Conservation (phyloP, 1,140 invertebrate species). For the Lepidurus arcticus region DNA sequence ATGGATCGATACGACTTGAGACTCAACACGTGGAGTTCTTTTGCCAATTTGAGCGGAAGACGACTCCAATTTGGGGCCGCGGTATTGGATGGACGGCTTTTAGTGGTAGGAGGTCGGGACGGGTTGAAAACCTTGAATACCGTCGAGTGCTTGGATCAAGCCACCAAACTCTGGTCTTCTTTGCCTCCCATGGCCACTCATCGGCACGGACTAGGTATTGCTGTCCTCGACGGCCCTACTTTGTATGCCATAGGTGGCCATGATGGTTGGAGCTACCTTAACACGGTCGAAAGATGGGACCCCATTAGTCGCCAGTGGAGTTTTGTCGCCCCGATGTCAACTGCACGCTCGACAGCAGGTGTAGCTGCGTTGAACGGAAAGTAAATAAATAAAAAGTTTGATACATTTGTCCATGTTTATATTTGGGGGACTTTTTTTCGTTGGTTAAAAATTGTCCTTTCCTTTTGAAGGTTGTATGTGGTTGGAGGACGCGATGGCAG, state of each 20-base stretch:
- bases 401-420: neutral
- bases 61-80: slow-evolving; percentile 85
- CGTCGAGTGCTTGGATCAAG: slow-evolving; percentile 31
- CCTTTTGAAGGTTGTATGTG: slow-evolving; percentile 65
- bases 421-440: neutral
- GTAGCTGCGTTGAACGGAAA: slow-evolving; percentile 78
- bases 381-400: slow-evolving; percentile 43
- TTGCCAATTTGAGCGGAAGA: slow-evolving; percentile 72
- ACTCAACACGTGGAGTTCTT: slow-evolving; percentile 70
- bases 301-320: slow-evolving; percentile 76
- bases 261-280: slow-evolving; percentile 89
- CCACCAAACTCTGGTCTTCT: slow-evolving; percentile 62
- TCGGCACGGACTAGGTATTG: slow-evolving; percentile 79
- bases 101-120: slow-evolving; percentile 80
- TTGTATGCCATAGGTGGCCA: slow-evolving; percentile 92
- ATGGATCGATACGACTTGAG: slow-evolving; percentile 85
- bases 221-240: slow-evolving; percentile 69
- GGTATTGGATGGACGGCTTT: slow-evolving; percentile 73
- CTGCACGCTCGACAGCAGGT: slow-evolving; percentile 78
- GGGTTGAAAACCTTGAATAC: slow-evolving; percentile 75
- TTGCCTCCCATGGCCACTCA: slow-evolving; percentile 87
- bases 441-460: slow-evolving; percentile 31
- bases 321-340: slow-evolving; percentile 78
- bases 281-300: slow-evolving; percentile 89
- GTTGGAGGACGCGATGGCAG: slow-evolving; percentile 89